These are phyloP conservation scores for Linurgus olivaceus DNA, from an alignment of 2,797 vertebrate species.

Conservation along the genomic window DNA sequence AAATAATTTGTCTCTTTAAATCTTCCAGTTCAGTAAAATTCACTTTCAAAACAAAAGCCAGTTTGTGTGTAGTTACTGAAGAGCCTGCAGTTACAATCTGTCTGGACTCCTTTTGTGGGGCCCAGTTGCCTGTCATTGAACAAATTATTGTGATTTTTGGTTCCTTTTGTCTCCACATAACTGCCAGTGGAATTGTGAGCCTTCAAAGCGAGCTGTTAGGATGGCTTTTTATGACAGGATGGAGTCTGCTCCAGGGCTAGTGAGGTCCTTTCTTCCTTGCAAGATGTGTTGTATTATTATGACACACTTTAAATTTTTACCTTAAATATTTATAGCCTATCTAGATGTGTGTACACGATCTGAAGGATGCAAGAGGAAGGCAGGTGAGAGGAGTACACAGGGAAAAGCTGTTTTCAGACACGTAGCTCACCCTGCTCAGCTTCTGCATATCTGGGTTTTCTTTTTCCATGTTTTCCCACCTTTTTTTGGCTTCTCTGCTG, in stretches of 20 bases:
- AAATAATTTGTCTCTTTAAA: neutral
- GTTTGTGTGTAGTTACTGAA: neutral
- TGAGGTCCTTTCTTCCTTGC: neutral
- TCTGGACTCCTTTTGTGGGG: conserved; percentile 5
- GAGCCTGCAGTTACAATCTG: conserved; percentile 12
- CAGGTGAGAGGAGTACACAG: neutral
- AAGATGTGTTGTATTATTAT: conserved; percentile 25
- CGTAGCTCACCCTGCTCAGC: neutral
- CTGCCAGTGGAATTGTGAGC: neutral
- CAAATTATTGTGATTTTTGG: conserved; percentile 36
- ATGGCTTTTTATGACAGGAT: conserved; percentile 20
- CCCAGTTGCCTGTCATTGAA: conserved; percentile 31
- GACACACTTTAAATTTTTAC: conserved; percentile 22
- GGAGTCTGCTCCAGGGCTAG: conserved; percentile 11
- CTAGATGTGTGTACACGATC: neutral
- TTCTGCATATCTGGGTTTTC: neutral
- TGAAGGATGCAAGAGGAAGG: neutral
- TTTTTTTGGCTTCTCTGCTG: neutral
- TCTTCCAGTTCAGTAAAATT: neutral
- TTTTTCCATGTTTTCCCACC: neutral
- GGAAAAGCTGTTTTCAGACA: neutral
- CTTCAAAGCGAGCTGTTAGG: conserved; percentile 24
- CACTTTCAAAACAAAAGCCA: conserved; percentile 1
- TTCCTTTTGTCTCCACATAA: conserved; percentile 16
- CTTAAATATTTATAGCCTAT: conserved; percentile 52